These are phyloP conservation scores for Hormiphora californensis DNA, from an alignment of 37 sponge, comb jelly and placozoan genomes.

Conservation along the genomic window DNA sequence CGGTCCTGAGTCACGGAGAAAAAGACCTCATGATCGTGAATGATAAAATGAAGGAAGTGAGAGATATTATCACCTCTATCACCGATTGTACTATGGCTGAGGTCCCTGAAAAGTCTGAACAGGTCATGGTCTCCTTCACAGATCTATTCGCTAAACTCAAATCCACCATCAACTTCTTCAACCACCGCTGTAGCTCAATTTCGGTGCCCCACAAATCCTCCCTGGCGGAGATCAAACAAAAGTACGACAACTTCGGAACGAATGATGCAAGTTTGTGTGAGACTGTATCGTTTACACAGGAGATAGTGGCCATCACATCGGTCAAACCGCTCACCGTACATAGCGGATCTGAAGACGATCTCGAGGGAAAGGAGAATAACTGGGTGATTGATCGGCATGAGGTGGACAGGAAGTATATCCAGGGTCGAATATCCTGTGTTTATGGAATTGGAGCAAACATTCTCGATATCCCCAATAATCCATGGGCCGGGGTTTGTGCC, in stretches of 20 bases:
- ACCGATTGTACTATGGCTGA: not conserved
- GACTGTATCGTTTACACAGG: not conserved
- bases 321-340: no score
- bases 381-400: not conserved
- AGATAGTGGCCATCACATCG: not conserved
- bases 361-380: not conserved
- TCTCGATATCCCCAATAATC: slow-evolving; percentile 31
- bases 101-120: no score
- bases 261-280: not conserved
- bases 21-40: not conserved
- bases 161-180: not conserved
- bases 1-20: not conserved
- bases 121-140: not conserved
- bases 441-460: slow-evolving; percentile 43
- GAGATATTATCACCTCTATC: not conserved
- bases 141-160: not conserved
- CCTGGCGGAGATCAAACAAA: not conserved
- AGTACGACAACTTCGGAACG: not conserved
- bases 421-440: not conserved
- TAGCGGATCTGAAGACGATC: not conserved
- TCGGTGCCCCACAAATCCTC: not conserved
- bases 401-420: not conserved
- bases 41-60: not conserved
- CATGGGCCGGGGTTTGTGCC: not conserved
- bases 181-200: slow-evolving; percentile 3